A percentile compares a stretch with the other conserved stretches of the same genome.
Conservation (phyloP, 92 coral and sea anemone genomes). For the Parazoanthus darwini region DNA sequence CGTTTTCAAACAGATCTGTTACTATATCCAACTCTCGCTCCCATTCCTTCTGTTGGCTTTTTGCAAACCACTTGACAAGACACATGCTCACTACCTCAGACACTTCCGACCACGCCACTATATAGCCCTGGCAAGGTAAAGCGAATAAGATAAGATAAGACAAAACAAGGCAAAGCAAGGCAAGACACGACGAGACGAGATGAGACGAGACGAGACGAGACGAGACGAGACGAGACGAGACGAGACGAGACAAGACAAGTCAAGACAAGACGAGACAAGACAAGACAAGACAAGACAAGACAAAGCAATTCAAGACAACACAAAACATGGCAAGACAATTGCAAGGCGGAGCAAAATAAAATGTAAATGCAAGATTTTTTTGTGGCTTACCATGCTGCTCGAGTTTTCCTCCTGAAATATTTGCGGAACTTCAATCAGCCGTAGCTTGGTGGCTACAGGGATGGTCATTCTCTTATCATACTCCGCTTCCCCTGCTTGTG, state of each 20-base stretch:
- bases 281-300: background rate
- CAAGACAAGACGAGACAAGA: background rate
- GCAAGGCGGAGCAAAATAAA: background rate
- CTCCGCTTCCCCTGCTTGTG: background rate
- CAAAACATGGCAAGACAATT: background rate
- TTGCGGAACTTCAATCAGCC: slow-evolving; percentile 32
- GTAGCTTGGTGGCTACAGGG: background rate
- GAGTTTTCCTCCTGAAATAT: slow-evolving; percentile 28
- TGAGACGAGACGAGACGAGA: too few relatives aligned
- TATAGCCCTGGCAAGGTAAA: slow-evolving; percentile 50
- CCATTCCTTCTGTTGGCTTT: slow-evolving; percentile 46
- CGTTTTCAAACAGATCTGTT: background rate
- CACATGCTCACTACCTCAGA: slow-evolving; percentile 40
- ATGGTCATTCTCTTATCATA: background rate
- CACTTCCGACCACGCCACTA: slow-evolving; percentile 61
- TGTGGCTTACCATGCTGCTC: slow-evolving; percentile 4
- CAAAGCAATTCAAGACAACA: background rate
- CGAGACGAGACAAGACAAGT: background rate
- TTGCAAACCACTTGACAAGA: slow-evolving; percentile 63
- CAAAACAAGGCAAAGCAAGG: too few relatives aligned
- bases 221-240: too few relatives aligned
- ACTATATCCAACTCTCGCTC: slow-evolving; percentile 41
- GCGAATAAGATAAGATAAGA: background rate
- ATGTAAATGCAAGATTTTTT: too few relatives aligned
- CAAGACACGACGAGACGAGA: too few relatives aligned